These are phyloP conservation scores for Mobula hypostoma DNA, from an alignment of 2,113 vertebrate genomes.

Conservation along the genomic window DNA sequence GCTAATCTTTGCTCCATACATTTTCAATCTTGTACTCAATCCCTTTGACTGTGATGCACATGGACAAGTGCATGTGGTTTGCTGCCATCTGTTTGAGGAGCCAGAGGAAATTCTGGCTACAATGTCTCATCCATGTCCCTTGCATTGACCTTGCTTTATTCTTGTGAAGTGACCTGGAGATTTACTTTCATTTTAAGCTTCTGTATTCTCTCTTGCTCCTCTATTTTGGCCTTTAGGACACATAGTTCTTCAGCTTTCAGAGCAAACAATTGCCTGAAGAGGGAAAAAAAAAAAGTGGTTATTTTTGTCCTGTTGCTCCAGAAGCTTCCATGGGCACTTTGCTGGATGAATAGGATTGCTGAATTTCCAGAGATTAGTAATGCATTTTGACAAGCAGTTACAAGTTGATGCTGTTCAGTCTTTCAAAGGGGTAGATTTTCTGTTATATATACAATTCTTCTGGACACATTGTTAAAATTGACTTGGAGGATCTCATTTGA, in stretches of 20 bases:
- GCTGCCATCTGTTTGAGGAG: neutral
- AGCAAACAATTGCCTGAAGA: conserved; percentile 23
- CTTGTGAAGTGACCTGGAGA: neutral
- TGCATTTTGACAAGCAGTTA: neutral
- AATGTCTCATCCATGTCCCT: too few species aligned
- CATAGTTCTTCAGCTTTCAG: neutral
- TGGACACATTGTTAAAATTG: neutral
- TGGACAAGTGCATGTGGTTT: neutral
- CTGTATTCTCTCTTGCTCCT: neutral
- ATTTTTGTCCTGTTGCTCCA: neutral
- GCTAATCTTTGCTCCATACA: neutral
- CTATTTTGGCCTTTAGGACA: neutral
- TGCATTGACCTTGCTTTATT: neutral
- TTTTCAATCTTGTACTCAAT: neutral
- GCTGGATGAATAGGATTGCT: too few species aligned
- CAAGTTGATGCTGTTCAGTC: neutral
- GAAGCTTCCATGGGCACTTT: neutral
- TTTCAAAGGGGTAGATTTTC: neutral
- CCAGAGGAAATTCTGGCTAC: neutral
- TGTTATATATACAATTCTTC: neutral
- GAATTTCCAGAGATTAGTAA: neutral
- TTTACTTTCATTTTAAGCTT: neutral
- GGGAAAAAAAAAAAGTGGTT: neutral
- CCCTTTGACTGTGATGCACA: neutral
- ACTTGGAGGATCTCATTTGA: neutral